These are phyloP conservation scores for Tetranychus truncatus DNA, from an alignment of 2,888 invertebrate genomes.

Conservation along the genomic window DNA sequence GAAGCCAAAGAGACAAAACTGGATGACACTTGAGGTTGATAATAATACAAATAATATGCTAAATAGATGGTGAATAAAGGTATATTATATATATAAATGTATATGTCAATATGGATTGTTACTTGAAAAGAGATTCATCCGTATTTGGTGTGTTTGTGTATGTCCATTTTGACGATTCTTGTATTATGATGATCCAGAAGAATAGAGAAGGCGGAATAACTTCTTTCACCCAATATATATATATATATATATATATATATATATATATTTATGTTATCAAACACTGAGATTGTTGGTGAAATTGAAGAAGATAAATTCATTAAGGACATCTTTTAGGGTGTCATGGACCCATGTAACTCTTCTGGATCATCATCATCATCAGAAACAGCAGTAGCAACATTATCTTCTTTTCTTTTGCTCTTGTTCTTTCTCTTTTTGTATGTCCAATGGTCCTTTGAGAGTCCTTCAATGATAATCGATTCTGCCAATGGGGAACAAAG, in stretches of 20 bases:
- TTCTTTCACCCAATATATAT: too few species aligned
- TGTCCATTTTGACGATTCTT: background rate
- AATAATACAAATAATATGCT: slow-evolving; percentile 1
- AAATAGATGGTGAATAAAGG: background rate
- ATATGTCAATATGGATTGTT: background rate
- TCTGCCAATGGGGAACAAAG: background rate
- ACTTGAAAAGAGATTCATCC: background rate
- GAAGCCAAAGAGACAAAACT: background rate
- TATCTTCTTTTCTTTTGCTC: background rate
- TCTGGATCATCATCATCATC: background rate
- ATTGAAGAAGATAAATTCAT: background rate
- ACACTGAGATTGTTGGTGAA: background rate
- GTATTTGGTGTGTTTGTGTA: background rate
- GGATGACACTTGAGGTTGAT: background rate
- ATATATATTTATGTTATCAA: background rate
- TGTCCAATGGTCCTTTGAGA: background rate
- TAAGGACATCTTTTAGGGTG: background rate
- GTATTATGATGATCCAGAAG: background rate
- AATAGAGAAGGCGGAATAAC: too few species aligned
- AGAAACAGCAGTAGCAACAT: background rate
- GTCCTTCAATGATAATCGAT: background rate
- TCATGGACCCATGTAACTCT: background rate
- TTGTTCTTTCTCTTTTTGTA: background rate
- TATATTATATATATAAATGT: background rate
- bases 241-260: background rate